Conservation (phyloP, 1,140 invertebrate species). For the Linepithema humile region DNA sequence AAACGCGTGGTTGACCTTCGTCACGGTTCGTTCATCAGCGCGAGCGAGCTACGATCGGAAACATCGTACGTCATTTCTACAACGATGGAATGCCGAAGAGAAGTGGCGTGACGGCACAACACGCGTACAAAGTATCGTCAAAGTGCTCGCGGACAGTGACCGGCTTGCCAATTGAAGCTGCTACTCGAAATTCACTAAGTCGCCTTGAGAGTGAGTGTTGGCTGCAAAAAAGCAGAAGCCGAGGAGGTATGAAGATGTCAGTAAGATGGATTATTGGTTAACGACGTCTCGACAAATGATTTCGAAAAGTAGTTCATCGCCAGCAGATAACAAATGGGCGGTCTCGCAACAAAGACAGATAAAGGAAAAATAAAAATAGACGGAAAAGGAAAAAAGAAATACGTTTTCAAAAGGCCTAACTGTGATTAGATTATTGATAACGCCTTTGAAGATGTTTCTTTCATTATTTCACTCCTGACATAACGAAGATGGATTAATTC, state of each 20-base stretch:
- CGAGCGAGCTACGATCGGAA: constrained; percentile 19
- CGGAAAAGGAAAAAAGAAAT: neutral
- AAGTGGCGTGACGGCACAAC: neutral
- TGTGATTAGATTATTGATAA: neutral
- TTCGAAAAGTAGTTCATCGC: neutral
- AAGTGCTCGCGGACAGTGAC: neutral
- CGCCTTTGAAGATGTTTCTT: neutral
- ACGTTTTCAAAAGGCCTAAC: neutral
- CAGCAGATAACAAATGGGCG: neutral
- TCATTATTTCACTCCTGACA: neutral
- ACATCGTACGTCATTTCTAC: neutral
- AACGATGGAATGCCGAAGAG: neutral
- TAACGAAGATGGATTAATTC: neutral
- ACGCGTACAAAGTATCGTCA: neutral
- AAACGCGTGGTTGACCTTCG: neutral
- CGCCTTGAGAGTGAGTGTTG: neutral
- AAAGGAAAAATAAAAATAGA: neutral
- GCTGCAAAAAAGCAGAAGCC: neutral
- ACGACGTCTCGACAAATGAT: neutral
- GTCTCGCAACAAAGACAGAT: neutral
- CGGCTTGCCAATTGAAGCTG: neutral
- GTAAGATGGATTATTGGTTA: neutral
- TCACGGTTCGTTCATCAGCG: constrained; percentile 12
- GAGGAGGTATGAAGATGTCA: neutral
- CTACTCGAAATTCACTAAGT: neutral